These are phyloP conservation scores for Xestoiulus laeticollis DNA, from an alignment of 2,888 invertebrate genomes.

Conservation along the genomic window DNA sequence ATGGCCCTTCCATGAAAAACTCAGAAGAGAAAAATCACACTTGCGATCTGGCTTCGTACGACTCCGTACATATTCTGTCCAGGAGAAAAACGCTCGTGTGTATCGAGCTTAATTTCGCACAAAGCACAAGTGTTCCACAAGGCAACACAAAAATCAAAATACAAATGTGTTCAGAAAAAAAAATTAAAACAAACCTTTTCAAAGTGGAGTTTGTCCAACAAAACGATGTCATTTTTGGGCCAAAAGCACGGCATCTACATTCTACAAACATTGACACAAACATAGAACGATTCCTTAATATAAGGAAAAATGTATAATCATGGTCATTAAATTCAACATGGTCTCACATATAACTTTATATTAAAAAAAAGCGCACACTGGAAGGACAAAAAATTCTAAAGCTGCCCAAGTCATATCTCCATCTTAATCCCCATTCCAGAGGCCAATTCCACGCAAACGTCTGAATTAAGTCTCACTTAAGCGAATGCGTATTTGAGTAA, in stretches of 20 bases:
- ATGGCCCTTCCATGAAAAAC: too few species aligned
- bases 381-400: neutral
- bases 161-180: too few species aligned
- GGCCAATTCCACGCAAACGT: neutral
- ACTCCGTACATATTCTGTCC: too few species aligned
- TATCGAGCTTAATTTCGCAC: too few species aligned
- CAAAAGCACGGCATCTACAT: neutral
- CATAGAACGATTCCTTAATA: neutral
- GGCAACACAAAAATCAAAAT: too few species aligned
- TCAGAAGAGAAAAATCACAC: too few species aligned
- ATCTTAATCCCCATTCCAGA: neutral
- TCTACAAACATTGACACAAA: neutral
- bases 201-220: too few species aligned
- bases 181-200: too few species aligned
- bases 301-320: neutral
- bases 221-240: too few species aligned
- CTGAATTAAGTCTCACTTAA: neutral
- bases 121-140: too few species aligned
- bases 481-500: neutral
- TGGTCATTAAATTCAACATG: neutral
- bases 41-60: too few species aligned
- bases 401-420: neutral
- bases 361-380: neutral
- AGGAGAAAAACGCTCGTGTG: too few species aligned
- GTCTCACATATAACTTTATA: neutral